A percentile compares a stretch with the other conserved stretches of the same genome.
Evolutionary conservation across 2,113 vertebrate genomes (phyloP).

Genomic region (Chaetura pelagica): DNA sequence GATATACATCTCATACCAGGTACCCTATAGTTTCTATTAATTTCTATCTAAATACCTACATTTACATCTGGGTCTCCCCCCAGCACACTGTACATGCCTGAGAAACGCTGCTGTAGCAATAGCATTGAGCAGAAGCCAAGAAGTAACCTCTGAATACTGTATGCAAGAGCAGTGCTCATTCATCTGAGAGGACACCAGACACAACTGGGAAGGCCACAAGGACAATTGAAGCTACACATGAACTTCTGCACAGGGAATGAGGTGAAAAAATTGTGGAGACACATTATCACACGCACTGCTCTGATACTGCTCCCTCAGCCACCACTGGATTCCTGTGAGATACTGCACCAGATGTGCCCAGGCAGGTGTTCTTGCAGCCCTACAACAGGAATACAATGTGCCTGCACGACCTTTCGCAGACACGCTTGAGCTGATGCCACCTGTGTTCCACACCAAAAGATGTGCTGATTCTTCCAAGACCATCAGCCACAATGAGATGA

Average conservation of each 20-base stretch:
- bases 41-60: neutral
- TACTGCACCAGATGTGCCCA: neutral
- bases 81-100: neutral
- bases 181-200: neutral
- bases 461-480: neutral
- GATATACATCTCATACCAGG: neutral
- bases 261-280: neutral
- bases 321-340: neutral
- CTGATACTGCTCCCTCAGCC: neutral
- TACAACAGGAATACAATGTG: neutral
- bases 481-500: fast-evolving
- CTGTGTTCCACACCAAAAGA: neutral
- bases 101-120: neutral
- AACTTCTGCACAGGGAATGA: neutral
- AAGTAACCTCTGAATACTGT: neutral
- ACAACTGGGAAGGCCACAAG: neutral
- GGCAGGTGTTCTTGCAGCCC: neutral
- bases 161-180: fast-evolving
- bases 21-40: neutral
- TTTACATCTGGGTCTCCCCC: neutral
- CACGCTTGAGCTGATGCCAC: neutral
- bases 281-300: neutral
- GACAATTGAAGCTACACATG: neutral
- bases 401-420: neutral
- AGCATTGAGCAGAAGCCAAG: neutral